Evolutionary conservation across 2,888 invertebrate genomes (phyloP).

Genomic region (Lomographa bimaculata): DNA sequence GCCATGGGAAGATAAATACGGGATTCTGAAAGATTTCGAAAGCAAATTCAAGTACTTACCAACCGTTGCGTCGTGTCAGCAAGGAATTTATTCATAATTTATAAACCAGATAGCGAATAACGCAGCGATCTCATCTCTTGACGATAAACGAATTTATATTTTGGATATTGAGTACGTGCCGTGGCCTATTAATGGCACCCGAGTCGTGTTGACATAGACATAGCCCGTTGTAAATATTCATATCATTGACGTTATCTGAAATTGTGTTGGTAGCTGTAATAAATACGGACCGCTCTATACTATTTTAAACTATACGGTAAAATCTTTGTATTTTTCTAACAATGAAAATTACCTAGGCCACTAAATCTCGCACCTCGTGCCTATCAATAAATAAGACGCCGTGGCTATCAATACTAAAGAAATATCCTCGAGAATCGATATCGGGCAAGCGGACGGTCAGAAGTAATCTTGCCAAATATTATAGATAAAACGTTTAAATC

Average conservation of each 20-base stretch:
- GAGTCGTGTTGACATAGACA: conserved; percentile 21
- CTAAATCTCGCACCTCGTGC: too few relatives aligned
- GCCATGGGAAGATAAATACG: conserved; percentile 39
- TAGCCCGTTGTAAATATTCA: conserved; percentile 23
- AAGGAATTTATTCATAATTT: conserved; percentile 45
- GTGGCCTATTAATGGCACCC: conserved; percentile 27
- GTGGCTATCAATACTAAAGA: too few relatives aligned
- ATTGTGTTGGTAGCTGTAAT: conserved; percentile 17
- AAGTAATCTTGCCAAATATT: too few relatives aligned
- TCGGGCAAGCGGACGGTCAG: too few relatives aligned
- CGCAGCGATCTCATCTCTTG: conserved; percentile 37
- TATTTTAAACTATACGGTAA: too few relatives aligned
- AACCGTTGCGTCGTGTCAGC: conserved; percentile 29
- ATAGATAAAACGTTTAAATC: too few relatives aligned
- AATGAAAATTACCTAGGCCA: too few relatives aligned
- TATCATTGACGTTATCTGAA: conserved; percentile 24
- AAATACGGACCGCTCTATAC: conserved; percentile 7
- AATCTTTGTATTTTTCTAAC: too few relatives aligned
- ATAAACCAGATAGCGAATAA: conserved; percentile 43
- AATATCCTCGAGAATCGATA: too few relatives aligned
- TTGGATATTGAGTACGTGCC: conserved; percentile 43
- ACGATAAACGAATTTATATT: conserved; percentile 48
- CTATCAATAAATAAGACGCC: conserved; percentile 7
- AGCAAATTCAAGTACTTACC: conserved; percentile 38
- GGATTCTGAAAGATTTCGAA: conserved; percentile 32